These are phyloP conservation scores for Drosophila subsilvestris DNA, from an alignment of 2,888 invertebrate genomes.

Conservation along the genomic window DNA sequence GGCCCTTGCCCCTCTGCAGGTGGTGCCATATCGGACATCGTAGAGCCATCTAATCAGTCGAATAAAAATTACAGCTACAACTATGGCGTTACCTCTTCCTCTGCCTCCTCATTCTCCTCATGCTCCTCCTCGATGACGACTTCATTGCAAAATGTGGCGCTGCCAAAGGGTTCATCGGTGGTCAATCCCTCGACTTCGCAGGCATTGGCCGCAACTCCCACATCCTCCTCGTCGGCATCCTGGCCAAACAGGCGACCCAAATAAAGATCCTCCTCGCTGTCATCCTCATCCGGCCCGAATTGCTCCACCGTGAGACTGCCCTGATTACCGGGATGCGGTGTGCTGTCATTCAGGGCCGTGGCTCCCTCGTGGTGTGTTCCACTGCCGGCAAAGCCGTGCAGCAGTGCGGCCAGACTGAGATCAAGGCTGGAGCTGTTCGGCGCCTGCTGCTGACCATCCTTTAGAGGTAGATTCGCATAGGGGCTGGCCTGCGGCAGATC, in stretches of 20 bases:
- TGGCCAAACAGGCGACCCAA: slow-evolving; percentile 51
- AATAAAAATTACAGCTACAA: slow-evolving; percentile 32
- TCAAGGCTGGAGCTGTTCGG: slow-evolving; percentile 74
- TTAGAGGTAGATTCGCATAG: slow-evolving; percentile 81
- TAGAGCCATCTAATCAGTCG: slow-evolving; percentile 34
- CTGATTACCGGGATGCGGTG: slow-evolving; percentile 73
- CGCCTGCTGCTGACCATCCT: slow-evolving; percentile 83
- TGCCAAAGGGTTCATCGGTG: slow-evolving; percentile 64
- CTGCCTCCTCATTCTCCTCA: slow-evolving; percentile 72
- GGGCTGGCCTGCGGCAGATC: slow-evolving; percentile 72
- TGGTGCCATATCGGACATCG: slow-evolving; percentile 25
- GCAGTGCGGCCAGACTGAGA: slow-evolving; percentile 70
- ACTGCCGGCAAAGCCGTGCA: slow-evolving; percentile 65
- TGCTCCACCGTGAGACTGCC: slow-evolving; percentile 68
- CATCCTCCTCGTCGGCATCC: slow-evolving; percentile 31
- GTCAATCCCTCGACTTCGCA: slow-evolving; percentile 65
- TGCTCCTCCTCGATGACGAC: slow-evolving; percentile 49
- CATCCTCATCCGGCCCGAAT: slow-evolving; percentile 56
- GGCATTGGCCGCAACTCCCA: slow-evolving; percentile 53
- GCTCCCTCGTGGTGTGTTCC: slow-evolving; percentile 38
- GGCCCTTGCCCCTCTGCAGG: slow-evolving; percentile 10
- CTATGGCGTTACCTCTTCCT: slow-evolving; percentile 75
- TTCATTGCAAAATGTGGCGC: slow-evolving; percentile 67
- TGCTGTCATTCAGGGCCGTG: slow-evolving; percentile 77
- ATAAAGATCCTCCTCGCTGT: slow-evolving; percentile 61